Conservation (phyloP, 2,888 invertebrate genomes). For the Pristionchus maxplancki region DNA sequence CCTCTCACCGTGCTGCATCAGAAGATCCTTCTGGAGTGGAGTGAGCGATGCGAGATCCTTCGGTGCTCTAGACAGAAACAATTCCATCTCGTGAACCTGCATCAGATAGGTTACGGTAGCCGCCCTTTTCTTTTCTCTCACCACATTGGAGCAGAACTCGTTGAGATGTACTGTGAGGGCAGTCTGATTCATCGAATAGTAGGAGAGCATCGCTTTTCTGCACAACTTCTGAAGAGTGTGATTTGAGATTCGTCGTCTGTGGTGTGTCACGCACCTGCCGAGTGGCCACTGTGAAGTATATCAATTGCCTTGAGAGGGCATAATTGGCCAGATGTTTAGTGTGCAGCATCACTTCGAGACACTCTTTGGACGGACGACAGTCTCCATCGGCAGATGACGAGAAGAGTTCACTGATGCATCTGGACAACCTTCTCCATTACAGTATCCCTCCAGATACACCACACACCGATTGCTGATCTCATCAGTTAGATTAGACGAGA, state of each 20-base stretch:
- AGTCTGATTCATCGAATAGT: constrained; percentile 43
- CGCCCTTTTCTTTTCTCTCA: neutral
- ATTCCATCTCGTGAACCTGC: constrained; percentile 48
- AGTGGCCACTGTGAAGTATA: constrained; percentile 45
- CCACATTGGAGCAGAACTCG: constrained; percentile 47
- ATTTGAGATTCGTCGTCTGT: neutral
- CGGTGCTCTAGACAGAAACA: constrained; percentile 40
- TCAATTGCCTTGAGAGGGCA: constrained; percentile 47
- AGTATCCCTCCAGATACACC: neutral
- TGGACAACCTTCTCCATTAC: constrained; percentile 5
- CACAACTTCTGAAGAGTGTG: constrained; percentile 28
- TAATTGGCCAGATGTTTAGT: constrained; percentile 51
- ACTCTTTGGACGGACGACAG: constrained; percentile 33
- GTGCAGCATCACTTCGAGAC: constrained; percentile 46
- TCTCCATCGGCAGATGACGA: neutral
- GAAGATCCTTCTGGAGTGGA: constrained; percentile 50
- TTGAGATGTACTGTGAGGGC: constrained; percentile 21
- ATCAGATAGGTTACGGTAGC: neutral
- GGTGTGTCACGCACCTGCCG: constrained; percentile 14
- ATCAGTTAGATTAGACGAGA: constrained; percentile 48
- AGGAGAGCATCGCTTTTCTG: constrained; percentile 35
- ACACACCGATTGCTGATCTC: constrained; percentile 46
- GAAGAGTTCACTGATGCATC: constrained; percentile 45
- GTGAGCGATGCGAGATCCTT: constrained; percentile 45
- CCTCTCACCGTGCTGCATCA: constrained; percentile 47